phyloP scores from a whole-genome alignment of 2,888 invertebrate genomes.

The Mycalesis mineus region DNA sequence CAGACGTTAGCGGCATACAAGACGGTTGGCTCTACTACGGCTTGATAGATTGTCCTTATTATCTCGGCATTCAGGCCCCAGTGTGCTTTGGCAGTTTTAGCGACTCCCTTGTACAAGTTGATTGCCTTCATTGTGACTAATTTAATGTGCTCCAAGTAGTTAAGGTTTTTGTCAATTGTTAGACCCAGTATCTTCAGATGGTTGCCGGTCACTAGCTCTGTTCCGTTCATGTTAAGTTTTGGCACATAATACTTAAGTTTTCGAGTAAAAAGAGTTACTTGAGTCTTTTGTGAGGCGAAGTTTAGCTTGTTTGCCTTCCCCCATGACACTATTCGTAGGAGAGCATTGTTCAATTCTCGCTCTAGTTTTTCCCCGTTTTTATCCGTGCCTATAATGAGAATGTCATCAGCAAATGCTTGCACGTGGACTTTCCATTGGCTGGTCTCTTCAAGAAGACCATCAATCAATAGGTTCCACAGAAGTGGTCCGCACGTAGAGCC shows the following conservation, averaged over 20 bases:
- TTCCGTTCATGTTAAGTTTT: not conserved
- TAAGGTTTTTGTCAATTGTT: not conserved
- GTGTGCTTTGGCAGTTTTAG: not conserved
- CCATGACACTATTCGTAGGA: too few species aligned
- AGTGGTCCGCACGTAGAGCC: too few species aligned
- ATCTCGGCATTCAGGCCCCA: not conserved
- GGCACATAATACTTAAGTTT: not conserved
- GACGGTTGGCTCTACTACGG: not conserved
- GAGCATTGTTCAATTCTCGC: too few species aligned
- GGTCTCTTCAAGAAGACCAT: too few species aligned
- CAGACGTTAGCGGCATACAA: not conserved
- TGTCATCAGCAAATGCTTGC: too few species aligned
- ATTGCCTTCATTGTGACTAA: not conserved
- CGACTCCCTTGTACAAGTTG: not conserved
- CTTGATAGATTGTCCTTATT: not conserved
- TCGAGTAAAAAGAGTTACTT: not conserved
- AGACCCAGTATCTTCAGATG: not conserved
- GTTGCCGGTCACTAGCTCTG: not conserved
- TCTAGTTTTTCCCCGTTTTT: not conserved
- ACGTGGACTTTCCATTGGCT: too few species aligned
- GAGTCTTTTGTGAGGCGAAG: not conserved
- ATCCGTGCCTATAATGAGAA: not conserved
- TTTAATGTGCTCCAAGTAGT: not conserved
- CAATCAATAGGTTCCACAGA: too few species aligned
- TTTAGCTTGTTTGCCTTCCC: not conserved